Conservation (phyloP, 2,888 invertebrate species). For the Philonicus albiceps region DNA sequence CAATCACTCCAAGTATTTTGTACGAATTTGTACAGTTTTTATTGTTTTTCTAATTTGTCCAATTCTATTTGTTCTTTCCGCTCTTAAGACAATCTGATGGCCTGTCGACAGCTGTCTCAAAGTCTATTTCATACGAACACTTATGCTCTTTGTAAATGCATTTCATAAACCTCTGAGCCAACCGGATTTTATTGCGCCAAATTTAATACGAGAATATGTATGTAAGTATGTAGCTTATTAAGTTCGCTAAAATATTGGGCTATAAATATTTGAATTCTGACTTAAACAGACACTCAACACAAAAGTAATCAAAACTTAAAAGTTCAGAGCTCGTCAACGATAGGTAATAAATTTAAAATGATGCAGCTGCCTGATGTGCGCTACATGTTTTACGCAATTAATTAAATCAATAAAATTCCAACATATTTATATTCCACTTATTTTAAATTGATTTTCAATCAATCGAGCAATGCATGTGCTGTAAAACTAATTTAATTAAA, state of each 20-base stretch:
- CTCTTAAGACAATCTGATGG: not conserved
- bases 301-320: too few relatives aligned
- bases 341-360: too few relatives aligned
- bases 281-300: not conserved
- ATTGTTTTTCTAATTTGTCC: not conserved
- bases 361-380: too few relatives aligned
- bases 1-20: constrained; percentile 20
- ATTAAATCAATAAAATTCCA: too few relatives aligned
- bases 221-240: not conserved
- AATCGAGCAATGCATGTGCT: too few relatives aligned
- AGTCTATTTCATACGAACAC: too few relatives aligned
- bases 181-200: not conserved
- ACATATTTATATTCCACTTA: too few relatives aligned
- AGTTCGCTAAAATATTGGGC: not conserved
- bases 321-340: too few relatives aligned
- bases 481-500: too few relatives aligned
- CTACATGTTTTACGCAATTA: too few relatives aligned
- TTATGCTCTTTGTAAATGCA: not conserved
- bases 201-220: too few relatives aligned
- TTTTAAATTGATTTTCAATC: too few relatives aligned
- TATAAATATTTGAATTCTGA: not conserved
- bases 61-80: not conserved
- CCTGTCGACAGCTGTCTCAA: not conserved
- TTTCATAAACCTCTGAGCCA: not conserved
- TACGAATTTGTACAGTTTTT: not conserved